phyloP scores from a whole-genome alignment of 2,113 vertebrate species.

The Gulo gulo region DNA sequence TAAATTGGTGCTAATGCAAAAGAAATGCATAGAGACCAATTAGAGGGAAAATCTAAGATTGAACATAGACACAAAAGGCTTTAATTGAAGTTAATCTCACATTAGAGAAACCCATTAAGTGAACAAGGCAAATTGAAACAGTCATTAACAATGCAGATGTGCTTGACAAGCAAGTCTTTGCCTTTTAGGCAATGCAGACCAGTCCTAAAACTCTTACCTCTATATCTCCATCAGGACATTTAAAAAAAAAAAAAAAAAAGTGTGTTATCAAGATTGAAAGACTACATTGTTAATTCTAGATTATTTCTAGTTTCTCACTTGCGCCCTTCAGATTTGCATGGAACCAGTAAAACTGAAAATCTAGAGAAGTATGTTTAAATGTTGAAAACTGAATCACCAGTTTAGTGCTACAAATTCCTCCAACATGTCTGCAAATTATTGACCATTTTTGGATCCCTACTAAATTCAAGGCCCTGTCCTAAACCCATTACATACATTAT shows the following conservation, averaged over 20 bases:
- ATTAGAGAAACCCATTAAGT: conserved; percentile 54
- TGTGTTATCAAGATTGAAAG: background rate
- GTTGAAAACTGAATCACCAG: background rate
- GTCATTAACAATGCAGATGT: conserved; percentile 42
- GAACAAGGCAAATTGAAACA: conserved; percentile 43
- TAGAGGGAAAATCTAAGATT: conserved; percentile 41
- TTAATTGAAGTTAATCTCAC: conserved; percentile 60
- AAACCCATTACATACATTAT: background rate
- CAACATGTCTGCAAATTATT: background rate
- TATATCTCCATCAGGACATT: background rate
- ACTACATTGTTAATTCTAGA: background rate
- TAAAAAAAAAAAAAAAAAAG: background rate
- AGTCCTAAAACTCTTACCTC: background rate
- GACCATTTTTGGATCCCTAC: background rate
- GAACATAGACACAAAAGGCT: background rate
- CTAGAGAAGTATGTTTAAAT: background rate
- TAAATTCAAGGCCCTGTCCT: background rate
- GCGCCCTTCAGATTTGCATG: background rate
- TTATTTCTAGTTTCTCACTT: background rate
- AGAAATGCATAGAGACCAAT: conserved; percentile 54
- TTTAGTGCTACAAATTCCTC: background rate
- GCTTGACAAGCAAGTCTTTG: background rate
- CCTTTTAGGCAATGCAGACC: background rate
- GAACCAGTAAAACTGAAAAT: background rate
- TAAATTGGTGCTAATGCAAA: conserved; percentile 51